phyloP scores from a whole-genome alignment of 1,140 invertebrate species.

The Limonius californicus region DNA sequence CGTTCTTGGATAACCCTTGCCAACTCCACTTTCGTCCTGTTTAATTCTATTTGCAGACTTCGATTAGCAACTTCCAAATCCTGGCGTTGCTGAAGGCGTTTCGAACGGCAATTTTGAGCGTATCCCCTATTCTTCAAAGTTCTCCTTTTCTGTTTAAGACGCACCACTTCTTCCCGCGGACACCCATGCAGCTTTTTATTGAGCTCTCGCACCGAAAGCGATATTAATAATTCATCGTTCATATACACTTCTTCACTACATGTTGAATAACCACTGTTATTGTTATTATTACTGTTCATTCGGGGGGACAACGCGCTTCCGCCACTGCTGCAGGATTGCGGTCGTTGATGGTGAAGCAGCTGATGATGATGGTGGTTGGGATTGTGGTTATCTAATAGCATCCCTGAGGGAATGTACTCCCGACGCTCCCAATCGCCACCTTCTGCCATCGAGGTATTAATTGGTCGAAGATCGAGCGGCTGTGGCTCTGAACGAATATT shows the following conservation, averaged over 20 bases:
- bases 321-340: conserved; percentile 51
- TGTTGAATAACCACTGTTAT: conserved; percentile 55
- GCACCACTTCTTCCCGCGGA: conserved; percentile 82
- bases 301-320: conserved; percentile 51
- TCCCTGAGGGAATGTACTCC: conserved; percentile 50
- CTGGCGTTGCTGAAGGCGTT: conserved; percentile 80
- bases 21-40: conserved; percentile 67
- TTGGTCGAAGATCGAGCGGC: conserved; percentile 74
- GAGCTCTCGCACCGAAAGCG: conserved; percentile 87
- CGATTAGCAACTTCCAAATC: conserved; percentile 85
- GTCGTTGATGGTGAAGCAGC: conserved; percentile 38
- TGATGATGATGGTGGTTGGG: conserved; percentile 41
- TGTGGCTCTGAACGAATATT: conserved; percentile 67
- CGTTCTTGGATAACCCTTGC: conserved; percentile 67
- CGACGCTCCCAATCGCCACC: conserved; percentile 60
- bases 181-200: conserved; percentile 94
- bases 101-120: conserved; percentile 95
- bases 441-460: conserved; percentile 59
- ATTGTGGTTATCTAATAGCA: conserved; percentile 40
- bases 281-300: conserved; percentile 42
- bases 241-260: conserved; percentile 61
- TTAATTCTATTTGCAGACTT: conserved; percentile 67
- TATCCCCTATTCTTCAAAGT: conserved; percentile 98
- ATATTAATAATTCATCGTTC: conserved; percentile 85
- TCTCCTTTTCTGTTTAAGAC: conserved; percentile 92